These are phyloP conservation scores for Norana najaformis DNA, from an alignment of 2,888 invertebrate species.

Conservation along the genomic window DNA sequence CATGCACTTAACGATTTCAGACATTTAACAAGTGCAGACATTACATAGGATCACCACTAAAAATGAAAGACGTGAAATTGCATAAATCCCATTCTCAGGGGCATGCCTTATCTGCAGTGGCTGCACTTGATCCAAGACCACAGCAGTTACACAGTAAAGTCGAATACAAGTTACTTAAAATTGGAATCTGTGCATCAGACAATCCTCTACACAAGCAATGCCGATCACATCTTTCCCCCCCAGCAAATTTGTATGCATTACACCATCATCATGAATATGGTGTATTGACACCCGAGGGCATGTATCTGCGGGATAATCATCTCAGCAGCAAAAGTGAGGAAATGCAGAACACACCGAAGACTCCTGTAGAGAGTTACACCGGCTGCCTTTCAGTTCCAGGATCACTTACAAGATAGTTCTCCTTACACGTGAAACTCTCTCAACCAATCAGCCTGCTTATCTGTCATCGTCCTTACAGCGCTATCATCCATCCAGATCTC, in stretches of 20 bases:
- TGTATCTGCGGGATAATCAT: background rate
- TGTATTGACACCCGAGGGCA: no score
- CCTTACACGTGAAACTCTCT: no score
- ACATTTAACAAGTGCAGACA: background rate
- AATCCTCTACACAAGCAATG: background rate
- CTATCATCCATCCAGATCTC: no score
- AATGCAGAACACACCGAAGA: background rate
- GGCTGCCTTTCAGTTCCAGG: no score
- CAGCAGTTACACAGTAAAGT: background rate
- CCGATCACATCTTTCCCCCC: no score
- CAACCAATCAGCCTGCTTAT: no score
- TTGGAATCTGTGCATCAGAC: background rate
- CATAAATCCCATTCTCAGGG: background rate
- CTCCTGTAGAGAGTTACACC: no score
- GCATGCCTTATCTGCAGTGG: background rate
- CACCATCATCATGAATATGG: no score
- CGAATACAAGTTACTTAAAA: background rate
- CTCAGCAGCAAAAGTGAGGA: background rate
- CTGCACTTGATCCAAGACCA: background rate
- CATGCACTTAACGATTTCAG: background rate
- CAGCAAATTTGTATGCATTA: no score
- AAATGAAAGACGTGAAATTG: background rate
- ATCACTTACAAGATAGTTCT: no score
- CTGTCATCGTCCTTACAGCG: no score
- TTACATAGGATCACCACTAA: background rate